Evolutionary conservation across 2,113 vertebrate genomes (phyloP).

Genomic region (Corydoras maculifer): DNA sequence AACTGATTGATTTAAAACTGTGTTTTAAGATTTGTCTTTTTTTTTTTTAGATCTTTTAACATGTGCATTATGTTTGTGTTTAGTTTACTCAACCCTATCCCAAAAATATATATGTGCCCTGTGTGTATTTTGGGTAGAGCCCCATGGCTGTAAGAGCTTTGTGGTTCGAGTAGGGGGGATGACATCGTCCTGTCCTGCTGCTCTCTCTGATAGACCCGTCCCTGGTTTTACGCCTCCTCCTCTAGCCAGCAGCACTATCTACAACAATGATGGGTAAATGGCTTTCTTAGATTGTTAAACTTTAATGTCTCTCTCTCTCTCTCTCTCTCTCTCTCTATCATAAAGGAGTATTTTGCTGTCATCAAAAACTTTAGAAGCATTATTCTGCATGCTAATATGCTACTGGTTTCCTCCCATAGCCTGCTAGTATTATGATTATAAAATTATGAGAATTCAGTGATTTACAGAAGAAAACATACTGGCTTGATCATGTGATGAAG

Average conservation of each 20-base stretch:
- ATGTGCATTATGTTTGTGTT: too few species aligned
- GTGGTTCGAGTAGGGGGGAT: conserved; percentile 60
- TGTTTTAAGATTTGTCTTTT: not conserved
- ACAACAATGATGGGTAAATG: conserved; percentile 76
- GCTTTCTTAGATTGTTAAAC: not conserved
- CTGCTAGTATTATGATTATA: too few species aligned
- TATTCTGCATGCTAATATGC: too few species aligned
- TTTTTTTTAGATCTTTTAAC: not conserved
- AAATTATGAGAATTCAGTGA: too few species aligned
- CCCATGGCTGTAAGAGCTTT: conserved; percentile 73
- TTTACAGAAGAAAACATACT: too few species aligned
- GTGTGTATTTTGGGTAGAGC: conserved; percentile 55
- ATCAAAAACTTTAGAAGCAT: too few species aligned
- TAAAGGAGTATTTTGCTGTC: too few species aligned
- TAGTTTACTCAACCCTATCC: too few species aligned
- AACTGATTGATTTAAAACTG: not conserved
- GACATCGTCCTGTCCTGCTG: conserved; percentile 25
- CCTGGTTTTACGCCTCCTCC: conserved; percentile 64
- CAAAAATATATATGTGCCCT: not conserved
- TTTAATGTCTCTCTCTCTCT: not conserved
- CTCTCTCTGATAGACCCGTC: conserved; percentile 59
- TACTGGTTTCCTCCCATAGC: too few species aligned
- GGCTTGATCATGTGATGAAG: too few species aligned
- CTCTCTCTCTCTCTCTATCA: too few species aligned
- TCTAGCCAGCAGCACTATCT: conserved; percentile 76